phyloP scores from a whole-genome alignment of 2,888 invertebrate species.

The Rhagonycha lutea region DNA sequence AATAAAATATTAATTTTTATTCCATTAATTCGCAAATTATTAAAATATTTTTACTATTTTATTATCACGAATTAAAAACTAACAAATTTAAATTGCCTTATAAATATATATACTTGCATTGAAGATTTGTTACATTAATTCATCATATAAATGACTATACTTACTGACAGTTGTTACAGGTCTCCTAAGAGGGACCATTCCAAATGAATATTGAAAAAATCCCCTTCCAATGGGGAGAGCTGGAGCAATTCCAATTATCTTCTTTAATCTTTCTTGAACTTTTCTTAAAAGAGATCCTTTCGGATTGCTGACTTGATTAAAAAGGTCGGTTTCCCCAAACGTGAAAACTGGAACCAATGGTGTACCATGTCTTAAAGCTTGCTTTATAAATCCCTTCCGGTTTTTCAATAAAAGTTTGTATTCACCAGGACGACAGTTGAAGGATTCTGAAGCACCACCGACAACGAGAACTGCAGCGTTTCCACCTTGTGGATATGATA shows the following conservation, averaged over 20 bases:
- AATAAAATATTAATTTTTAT: too few species aligned
- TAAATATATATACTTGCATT: too few species aligned
- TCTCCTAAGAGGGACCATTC: conserved; percentile 78
- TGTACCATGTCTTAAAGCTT: conserved; percentile 61
- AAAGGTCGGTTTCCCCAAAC: conserved; percentile 89
- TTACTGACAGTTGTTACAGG: conserved; percentile 87
- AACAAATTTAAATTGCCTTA: too few species aligned
- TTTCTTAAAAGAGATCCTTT: conserved; percentile 69
- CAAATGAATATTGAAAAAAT: conserved; percentile 89
- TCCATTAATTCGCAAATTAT: too few species aligned
- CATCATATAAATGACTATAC: conserved; percentile 39
- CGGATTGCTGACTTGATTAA: conserved; percentile 74
- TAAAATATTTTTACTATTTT: too few species aligned
- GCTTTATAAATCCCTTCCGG: conserved; percentile 64
- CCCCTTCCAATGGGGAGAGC: conserved; percentile 81
- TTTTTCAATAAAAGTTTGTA: conserved; percentile 74
- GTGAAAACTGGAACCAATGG: conserved; percentile 86
- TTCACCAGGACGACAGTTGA: conserved; percentile 78
- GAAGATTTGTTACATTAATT: not conserved
- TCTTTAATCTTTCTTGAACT: conserved; percentile 71
- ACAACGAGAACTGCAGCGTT: conserved; percentile 75
- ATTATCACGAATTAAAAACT: too few species aligned
- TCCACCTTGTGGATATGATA: conserved; percentile 60
- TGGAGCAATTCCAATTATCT: conserved; percentile 74
- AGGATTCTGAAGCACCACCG: conserved; percentile 88